Percentiles rank a stretch among this genome's conserved stretches.
These are phyloP conservation scores for Mesoclemmys tuberculata DNA, from an alignment of 2,113 vertebrate species.

Conservation along the genomic window DNA sequence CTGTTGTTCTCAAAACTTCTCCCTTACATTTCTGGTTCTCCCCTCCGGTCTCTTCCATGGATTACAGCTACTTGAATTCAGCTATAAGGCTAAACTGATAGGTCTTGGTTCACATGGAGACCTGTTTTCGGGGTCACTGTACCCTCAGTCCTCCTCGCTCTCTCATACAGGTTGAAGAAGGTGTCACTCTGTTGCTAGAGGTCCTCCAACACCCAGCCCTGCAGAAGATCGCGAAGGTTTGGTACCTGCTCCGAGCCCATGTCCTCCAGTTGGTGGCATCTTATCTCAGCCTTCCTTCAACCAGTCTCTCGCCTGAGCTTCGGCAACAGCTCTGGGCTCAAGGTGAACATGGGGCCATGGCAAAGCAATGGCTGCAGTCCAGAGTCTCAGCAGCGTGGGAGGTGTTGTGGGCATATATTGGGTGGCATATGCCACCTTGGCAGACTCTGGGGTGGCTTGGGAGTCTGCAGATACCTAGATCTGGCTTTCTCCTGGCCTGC, in stretches of 20 bases:
- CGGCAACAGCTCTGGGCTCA: conserved; percentile 75
- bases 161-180: conserved; percentile 78
- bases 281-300: conserved; percentile 83
- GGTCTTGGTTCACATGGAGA: background rate
- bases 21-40: background rate
- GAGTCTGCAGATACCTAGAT: accelerated
- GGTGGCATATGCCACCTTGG: background rate
- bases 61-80: background rate
- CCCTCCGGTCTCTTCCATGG: background rate
- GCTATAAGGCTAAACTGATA: background rate
- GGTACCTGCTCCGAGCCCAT: conserved; percentile 88
- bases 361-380: background rate
- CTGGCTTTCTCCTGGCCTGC: background rate
- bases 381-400: background rate
- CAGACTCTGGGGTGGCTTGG: background rate
- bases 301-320: conserved; percentile 70
- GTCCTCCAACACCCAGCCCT: conserved; percentile 83
- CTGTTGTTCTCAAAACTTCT: background rate
- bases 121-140: background rate
- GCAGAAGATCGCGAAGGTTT: conserved; percentile 83
- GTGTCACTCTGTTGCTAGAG: conserved; percentile 78
- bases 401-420: accelerated
- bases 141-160: background rate
- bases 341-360: conserved; percentile 69
- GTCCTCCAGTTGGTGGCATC: conserved; percentile 81